These are phyloP conservation scores for Neopelma chrysocephalum DNA, from an alignment of 2,797 vertebrate species.

Conservation along the genomic window DNA sequence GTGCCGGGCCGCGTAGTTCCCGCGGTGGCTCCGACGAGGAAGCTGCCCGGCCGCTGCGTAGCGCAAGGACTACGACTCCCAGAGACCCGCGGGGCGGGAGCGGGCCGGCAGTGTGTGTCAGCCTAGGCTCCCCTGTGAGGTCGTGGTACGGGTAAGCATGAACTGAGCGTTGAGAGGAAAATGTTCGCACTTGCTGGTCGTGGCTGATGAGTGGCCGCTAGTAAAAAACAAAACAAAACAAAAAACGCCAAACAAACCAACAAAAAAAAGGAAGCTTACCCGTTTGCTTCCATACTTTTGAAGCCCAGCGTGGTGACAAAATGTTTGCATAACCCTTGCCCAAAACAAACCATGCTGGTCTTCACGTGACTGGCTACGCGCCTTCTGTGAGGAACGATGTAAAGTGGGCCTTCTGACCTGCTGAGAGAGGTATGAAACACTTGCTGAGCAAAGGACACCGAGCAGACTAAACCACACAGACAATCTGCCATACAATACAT, in stretches of 20 bases:
- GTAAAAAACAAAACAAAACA: background rate
- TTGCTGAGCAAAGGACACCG: background rate
- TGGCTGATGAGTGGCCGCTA: background rate
- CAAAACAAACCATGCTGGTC: background rate
- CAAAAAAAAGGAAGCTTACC: no score
- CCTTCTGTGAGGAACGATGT: no score
- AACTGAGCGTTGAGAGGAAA: no score
- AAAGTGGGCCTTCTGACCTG: accelerated
- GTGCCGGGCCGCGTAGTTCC: background rate
- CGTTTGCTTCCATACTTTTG: background rate
- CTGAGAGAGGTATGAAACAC: accelerated
- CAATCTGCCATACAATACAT: no score
- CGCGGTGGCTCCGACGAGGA: background rate
- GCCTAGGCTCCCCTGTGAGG: no score
- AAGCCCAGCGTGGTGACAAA: no score
- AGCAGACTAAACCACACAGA: background rate
- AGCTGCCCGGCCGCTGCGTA: background rate
- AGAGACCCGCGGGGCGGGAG: background rate
- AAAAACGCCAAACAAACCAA: background rate
- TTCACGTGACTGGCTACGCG: accelerated
- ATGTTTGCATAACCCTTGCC: accelerated
- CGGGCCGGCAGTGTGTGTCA: no score
- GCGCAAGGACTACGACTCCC: background rate
- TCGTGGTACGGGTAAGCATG: no score
- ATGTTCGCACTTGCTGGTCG: no score